phyloP scores from a whole-genome alignment of 2,888 invertebrate species.

The Apamea sordens region DNA sequence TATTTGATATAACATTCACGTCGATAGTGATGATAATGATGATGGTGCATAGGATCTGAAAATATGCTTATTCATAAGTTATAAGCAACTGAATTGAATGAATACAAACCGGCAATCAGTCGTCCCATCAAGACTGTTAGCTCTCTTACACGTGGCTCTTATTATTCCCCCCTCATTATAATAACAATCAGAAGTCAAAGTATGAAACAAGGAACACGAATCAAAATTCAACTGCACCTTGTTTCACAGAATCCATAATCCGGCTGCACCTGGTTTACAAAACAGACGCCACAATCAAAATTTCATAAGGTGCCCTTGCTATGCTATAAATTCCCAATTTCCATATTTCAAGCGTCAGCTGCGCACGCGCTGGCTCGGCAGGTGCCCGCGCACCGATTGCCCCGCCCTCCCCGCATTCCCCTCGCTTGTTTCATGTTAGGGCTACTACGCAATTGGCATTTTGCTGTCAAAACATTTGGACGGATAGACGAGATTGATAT shows the following conservation, averaged over 20 bases:
- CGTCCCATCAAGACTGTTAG: not conserved
- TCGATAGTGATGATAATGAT: not conserved
- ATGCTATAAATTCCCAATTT: constrained; percentile 72
- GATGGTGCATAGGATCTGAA: not conserved
- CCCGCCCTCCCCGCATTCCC: constrained; percentile 46
- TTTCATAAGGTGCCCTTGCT: constrained; percentile 53
- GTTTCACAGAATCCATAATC: constrained; percentile 12
- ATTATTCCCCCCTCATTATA: not conserved
- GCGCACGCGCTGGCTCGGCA: constrained; percentile 74
- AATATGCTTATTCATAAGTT: not conserved
- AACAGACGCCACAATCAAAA: constrained; percentile 50
- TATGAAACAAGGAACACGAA: constrained; percentile 1
- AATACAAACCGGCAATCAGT: not conserved
- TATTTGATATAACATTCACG: not conserved
- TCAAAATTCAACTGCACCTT: constrained; percentile 24
- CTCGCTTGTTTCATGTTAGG: constrained; percentile 56
- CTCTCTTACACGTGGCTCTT: not conserved
- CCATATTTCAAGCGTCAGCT: constrained; percentile 72
- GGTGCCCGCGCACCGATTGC: constrained; percentile 70
- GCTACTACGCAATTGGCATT: constrained; percentile 55
- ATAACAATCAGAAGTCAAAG: not conserved
- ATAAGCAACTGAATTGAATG: not conserved
- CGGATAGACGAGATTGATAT: not conserved
- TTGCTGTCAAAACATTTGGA: constrained; percentile 29
- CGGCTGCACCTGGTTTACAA: constrained; percentile 34